phyloP scores from a whole-genome alignment of 2,113 vertebrate species.

The Aptenodytes forsteri region DNA sequence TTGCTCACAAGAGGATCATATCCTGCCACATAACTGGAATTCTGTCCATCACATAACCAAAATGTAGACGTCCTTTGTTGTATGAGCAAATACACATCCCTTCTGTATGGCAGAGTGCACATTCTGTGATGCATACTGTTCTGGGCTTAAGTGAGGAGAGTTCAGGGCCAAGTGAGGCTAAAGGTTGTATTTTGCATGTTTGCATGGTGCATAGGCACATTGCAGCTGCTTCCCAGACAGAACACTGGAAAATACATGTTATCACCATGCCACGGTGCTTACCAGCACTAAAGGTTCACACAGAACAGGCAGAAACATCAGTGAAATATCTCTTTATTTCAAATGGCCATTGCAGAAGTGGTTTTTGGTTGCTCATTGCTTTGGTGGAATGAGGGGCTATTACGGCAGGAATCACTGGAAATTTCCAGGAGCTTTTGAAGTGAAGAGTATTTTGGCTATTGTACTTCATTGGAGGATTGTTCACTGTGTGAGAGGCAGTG shows the following conservation, averaged over 20 bases:
- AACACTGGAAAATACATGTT: background rate
- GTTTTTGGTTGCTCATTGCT: background rate
- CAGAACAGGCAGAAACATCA: background rate
- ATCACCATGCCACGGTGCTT: background rate
- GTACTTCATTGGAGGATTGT: background rate
- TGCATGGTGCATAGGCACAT: background rate
- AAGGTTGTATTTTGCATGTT: background rate
- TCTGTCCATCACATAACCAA: background rate
- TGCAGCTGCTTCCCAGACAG: background rate
- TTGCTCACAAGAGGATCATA: background rate
- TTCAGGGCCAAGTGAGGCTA: background rate
- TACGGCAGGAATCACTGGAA: background rate
- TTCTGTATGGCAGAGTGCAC: rapidly evolving
- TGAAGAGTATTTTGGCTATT: background rate
- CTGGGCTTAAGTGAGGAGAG: background rate
- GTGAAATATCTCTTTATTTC: background rate
- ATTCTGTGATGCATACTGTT: background rate
- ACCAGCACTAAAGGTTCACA: background rate
- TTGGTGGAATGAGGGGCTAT: background rate
- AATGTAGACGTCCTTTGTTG: background rate
- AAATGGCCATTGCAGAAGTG: background rate
- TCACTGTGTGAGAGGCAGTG: background rate
- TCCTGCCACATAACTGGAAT: background rate
- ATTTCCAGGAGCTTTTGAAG: background rate
- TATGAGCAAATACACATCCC: background rate